These are phyloP conservation scores for Plagodis dolabraria DNA, from an alignment of 2,888 invertebrate genomes.

Conservation along the genomic window DNA sequence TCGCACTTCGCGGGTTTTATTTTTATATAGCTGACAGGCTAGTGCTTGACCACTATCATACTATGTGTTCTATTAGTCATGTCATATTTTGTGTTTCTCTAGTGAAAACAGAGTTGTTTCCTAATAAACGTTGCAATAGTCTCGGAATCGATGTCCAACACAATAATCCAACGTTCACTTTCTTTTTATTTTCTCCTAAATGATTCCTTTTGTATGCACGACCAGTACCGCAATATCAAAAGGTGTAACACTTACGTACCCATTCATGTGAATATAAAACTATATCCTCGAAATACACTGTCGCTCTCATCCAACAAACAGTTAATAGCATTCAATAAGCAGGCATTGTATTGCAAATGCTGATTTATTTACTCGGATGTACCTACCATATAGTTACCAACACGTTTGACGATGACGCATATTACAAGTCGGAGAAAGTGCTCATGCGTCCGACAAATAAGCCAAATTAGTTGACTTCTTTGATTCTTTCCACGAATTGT, in stretches of 20 bases:
- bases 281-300: constrained; percentile 41
- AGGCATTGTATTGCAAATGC: constrained; percentile 36
- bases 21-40: no score
- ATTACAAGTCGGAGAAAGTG: constrained; percentile 56
- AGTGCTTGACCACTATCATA: no score
- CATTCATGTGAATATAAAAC: neutral
- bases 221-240: constrained; percentile 48
- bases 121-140: no score
- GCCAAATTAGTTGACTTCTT: constrained; percentile 3
- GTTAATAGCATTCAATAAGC: constrained; percentile 10
- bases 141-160: constrained; percentile 32
- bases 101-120: no score
- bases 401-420: constrained; percentile 47
- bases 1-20: no score
- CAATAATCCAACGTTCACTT: constrained; percentile 54
- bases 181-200: constrained; percentile 57
- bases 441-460: constrained; percentile 44
- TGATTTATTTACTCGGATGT: constrained; percentile 14
- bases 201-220: constrained; percentile 64
- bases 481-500: no score
- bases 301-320: constrained; percentile 22
- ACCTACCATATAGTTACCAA: constrained; percentile 25
- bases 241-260: constrained; percentile 34
- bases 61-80: no score
- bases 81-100: no score